phyloP scores from a whole-genome alignment of 2,797 vertebrate species.

The Oreochromis grahami region DNA sequence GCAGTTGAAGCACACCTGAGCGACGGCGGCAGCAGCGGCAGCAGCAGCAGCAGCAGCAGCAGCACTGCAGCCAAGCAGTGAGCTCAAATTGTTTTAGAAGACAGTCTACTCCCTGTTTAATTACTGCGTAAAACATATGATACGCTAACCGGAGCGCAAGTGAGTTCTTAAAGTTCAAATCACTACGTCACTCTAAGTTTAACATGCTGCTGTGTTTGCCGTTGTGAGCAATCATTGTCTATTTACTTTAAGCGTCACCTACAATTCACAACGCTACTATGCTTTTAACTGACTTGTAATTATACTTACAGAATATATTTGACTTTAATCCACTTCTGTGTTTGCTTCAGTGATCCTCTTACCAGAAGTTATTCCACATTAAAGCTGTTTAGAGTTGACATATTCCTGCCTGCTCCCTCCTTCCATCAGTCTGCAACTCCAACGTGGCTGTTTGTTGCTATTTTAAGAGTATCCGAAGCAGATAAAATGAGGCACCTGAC shows the following conservation, averaged over 20 bases:
- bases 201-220: conserved; percentile 13
- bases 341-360: conserved; percentile 65
- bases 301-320: conserved; percentile 34
- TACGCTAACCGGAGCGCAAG: conserved; percentile 4
- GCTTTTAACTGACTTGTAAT: conserved; percentile 21
- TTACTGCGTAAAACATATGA: conserved; percentile 26
- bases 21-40: not conserved
- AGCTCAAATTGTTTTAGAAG: conserved; percentile 4
- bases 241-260: conserved; percentile 10
- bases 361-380: conserved; percentile 66
- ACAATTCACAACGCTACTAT: not conserved
- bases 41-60: not conserved
- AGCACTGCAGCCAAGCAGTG: conserved; percentile 1
- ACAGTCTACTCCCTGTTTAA: conserved; percentile 14
- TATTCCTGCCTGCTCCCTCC: conserved; percentile 32
- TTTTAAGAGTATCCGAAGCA: conserved; percentile 58
- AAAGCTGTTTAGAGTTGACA: conserved; percentile 58
- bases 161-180: conserved; percentile 30
- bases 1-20: conserved; percentile 17
- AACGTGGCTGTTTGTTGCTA: conserved; percentile 43
- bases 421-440: conserved; percentile 33
- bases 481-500: conserved; percentile 60
- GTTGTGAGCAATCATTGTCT: not conserved
- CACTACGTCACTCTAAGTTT: conserved; percentile 13
- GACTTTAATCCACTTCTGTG: conserved; percentile 57